Evolutionary conservation across 2,888 invertebrate genomes (phyloP).

Genomic region (Diogma glabrata): DNA sequence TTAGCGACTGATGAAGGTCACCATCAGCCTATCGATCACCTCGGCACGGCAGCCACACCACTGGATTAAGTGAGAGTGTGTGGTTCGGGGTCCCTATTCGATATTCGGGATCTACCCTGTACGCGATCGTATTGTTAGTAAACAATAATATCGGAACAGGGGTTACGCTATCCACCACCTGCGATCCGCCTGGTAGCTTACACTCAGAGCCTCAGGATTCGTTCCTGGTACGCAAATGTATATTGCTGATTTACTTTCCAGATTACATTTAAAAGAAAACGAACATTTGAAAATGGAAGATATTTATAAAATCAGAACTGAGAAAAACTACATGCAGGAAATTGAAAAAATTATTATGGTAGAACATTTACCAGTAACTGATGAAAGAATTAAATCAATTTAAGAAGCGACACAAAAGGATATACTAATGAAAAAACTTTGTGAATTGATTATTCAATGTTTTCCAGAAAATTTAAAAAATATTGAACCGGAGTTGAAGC

Average conservation of each 20-base stretch:
- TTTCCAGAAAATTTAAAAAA: neutral
- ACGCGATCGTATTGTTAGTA: too few species aligned
- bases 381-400: constrained; percentile 5
- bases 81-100: too few species aligned
- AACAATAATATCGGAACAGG: too few species aligned
- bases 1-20: too few species aligned
- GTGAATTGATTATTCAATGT: neutral
- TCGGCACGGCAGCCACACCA: too few species aligned
- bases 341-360: constrained; percentile 4
- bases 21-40: too few species aligned
- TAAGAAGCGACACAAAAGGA: neutral
- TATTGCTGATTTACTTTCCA: constrained; percentile 8
- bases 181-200: too few species aligned
- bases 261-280: neutral
- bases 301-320: neutral
- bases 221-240: constrained; percentile 2
- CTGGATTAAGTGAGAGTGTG: too few species aligned
- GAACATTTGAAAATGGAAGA: neutral
- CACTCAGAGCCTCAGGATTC: too few species aligned
- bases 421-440: constrained; percentile 1
- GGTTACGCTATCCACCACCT: too few species aligned
- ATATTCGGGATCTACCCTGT: too few species aligned
- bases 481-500: too few species aligned
- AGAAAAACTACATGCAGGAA: neutral
- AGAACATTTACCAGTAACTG: constrained; percentile 1